Percentiles rank a stretch among this genome's conserved stretches.
phyloP scores from a whole-genome alignment of 2,888 invertebrate species.

The Hymenopus coronatus region DNA sequence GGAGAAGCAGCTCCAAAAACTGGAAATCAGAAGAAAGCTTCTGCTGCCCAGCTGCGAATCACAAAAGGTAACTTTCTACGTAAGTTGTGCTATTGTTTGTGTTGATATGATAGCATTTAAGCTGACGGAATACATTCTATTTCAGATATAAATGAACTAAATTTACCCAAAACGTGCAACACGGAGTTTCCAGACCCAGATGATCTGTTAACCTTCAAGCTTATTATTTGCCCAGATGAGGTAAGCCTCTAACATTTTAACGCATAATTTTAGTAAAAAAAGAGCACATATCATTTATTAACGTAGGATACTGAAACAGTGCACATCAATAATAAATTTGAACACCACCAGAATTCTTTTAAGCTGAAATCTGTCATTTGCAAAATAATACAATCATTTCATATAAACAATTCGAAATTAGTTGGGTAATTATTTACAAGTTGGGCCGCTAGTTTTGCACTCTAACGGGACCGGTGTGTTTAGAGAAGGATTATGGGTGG shows the following conservation, averaged over 20 bases:
- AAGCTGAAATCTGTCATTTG: background rate
- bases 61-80: slow-evolving; percentile 75
- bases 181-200: slow-evolving; percentile 96
- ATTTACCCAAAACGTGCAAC: slow-evolving; percentile 93
- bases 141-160: slow-evolving; percentile 94
- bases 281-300: background rate
- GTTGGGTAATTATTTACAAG: too few species aligned
- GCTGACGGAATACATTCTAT: slow-evolving; percentile 39
- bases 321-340: background rate
- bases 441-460: too few species aligned
- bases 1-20: slow-evolving; percentile 78
- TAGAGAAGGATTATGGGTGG: too few species aligned
- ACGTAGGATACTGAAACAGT: background rate
- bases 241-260: slow-evolving; percentile 46
- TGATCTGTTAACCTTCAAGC: slow-evolving; percentile 92
- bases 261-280: background rate
- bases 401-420: too few species aligned
- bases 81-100: background rate
- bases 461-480: too few species aligned
- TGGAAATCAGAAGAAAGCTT: slow-evolving; percentile 85
- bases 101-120: background rate
- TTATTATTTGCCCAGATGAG: slow-evolving; percentile 96
- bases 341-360: background rate
- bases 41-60: slow-evolving; percentile 94
- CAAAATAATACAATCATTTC: too few species aligned